Evolutionary conservation across 2,888 invertebrate genomes (phyloP), one percentile per base, ranked within the genome.

Genomic region (Luffia ferchaultella): DNA sequence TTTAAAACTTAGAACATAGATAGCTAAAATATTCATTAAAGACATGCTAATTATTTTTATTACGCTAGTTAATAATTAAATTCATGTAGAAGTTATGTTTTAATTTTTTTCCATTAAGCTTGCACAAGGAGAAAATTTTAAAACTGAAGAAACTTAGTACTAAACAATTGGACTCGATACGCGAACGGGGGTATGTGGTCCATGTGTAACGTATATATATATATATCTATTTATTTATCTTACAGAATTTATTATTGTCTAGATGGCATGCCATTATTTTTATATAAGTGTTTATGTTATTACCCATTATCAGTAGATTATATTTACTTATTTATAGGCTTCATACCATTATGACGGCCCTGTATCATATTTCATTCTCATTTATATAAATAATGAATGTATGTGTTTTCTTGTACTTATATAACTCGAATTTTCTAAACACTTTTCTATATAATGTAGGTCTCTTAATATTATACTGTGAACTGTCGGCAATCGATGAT

Each of bases 81-180:
- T 51, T 30, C 30, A 30, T 30, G 30, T 30, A 30, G 30, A 54
- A 49, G 58, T 53, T 60, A 55, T 55, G 57, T 61, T 57, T 55
- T 55, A 57, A 54, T 67, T 65, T 72, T 71, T 64, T 42, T 46
- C 68, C 62, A 63, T 62, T 65, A 75, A 78, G 78, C 78, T 70
- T 70, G 63, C 79, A 70, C 70, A 75, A 73, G 79, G 79, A 78
- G 62, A 72, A 59, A 65, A 59, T 68, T 58, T 76, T 71, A 74
- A 72, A 93, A 71, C 92, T 93, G 52, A 88, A 92, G 68, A 90
- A 90, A 65, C 87, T 97, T 60, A 92, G 89, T 61, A 90, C 90
- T 68, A 93, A 93, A 71, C 97, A 97, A 73, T 86, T 96, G 67
- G 91, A 93, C 72, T 91, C 91, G 61, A 90, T 97, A 60, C 89